These are phyloP conservation scores for Peromyscus nudipes DNA, from an alignment of 2,797 vertebrate genomes.

Conservation along the genomic window DNA sequence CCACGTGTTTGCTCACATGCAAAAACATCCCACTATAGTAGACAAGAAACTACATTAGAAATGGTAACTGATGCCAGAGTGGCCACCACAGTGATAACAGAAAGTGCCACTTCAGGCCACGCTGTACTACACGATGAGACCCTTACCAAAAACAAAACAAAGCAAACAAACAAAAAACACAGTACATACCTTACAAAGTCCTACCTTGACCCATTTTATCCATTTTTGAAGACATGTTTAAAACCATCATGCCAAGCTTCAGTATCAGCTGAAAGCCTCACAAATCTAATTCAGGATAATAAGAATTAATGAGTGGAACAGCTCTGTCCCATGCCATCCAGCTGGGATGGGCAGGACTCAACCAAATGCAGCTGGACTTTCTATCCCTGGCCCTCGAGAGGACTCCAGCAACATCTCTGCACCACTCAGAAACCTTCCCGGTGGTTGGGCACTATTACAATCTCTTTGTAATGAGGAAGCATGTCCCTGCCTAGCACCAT, in stretches of 20 bases:
- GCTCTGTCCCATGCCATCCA: too few relatives aligned
- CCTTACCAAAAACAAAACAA: background rate
- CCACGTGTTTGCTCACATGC: background rate
- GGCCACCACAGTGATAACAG: background rate
- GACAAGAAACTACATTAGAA: background rate
- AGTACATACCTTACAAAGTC: background rate
- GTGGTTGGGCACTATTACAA: too few relatives aligned
- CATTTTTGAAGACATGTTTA: background rate
- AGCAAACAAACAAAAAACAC: too few relatives aligned
- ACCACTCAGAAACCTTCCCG: too few relatives aligned
- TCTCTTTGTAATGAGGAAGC: too few relatives aligned
- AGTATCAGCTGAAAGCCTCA: background rate
- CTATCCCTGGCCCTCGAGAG: too few relatives aligned
- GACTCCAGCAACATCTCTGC: too few relatives aligned
- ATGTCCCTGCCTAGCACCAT: too few relatives aligned
- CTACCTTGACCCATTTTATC: background rate
- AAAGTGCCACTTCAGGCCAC: background rate
- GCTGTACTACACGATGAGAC: background rate
- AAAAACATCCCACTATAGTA: background rate
- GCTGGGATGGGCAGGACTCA: too few relatives aligned
- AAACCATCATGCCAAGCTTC: background rate
- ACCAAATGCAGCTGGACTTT: too few relatives aligned
- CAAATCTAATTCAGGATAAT: background rate
- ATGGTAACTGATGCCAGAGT: too few relatives aligned
- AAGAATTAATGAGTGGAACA: background rate